Conservation (phyloP, 2,888 invertebrate species). For the Tyria jacobaeae region DNA sequence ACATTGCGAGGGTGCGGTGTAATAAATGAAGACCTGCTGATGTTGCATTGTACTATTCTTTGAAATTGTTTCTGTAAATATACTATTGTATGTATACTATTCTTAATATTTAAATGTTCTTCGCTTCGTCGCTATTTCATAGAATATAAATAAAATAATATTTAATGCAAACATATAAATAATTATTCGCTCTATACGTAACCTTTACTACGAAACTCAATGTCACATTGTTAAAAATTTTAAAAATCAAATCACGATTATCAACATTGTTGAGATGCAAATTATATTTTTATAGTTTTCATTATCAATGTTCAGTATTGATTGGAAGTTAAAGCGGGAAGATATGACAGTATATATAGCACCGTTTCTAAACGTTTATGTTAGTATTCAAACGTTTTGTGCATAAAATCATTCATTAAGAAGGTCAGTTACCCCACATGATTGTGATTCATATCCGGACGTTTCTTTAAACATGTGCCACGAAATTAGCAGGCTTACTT, state of each 20-base stretch:
- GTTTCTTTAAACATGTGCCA: background rate
- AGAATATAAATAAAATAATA: background rate
- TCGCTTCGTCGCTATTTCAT: background rate
- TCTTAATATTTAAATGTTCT: background rate
- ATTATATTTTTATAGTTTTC: background rate
- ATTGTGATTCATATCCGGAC: background rate
- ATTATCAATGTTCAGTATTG: background rate
- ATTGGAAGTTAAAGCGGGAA: background rate
- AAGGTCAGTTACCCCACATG: background rate
- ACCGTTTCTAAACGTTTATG: background rate
- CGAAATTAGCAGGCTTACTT: background rate
- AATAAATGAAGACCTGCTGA: slow-evolving; percentile 28
- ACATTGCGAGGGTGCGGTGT: slow-evolving; percentile 33
- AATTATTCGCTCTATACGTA: background rate
- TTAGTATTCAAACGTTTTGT: background rate
- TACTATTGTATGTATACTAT: background rate
- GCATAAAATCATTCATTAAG: background rate
- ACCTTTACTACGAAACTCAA: background rate
- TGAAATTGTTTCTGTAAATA: background rate
- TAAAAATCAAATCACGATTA: background rate
- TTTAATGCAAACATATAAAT: background rate
- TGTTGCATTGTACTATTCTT: slow-evolving; percentile 5
- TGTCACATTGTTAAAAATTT: background rate
- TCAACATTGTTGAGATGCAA: background rate
- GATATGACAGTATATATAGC: background rate